Evolutionary conservation across 1,140 invertebrate genomes (phyloP).

Genomic region (Monochamus saltuarius): DNA sequence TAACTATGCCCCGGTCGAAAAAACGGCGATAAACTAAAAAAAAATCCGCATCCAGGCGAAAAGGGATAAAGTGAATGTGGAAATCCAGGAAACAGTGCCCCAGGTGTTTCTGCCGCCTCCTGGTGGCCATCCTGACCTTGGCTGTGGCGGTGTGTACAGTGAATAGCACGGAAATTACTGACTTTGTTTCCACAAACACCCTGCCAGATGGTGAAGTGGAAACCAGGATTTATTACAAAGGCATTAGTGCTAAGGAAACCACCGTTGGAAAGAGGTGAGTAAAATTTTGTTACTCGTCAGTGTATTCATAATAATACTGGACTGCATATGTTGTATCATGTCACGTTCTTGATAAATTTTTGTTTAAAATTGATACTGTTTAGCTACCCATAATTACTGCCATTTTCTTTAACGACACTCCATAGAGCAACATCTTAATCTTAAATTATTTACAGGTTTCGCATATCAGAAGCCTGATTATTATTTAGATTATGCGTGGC

Average conservation of each 20-base stretch:
- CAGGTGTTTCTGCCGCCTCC: slow-evolving; percentile 36
- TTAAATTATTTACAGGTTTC: no score
- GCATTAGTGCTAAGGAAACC: slow-evolving; percentile 65
- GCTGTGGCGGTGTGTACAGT: slow-evolving; percentile 2
- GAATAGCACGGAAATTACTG: slow-evolving; percentile 47
- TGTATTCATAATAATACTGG: no score
- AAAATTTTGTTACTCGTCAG: no score
- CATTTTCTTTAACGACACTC: no score
- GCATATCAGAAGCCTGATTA: no score
- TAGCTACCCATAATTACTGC: no score
- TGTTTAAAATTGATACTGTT: no score
- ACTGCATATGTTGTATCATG: no score
- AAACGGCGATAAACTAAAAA: background rate
- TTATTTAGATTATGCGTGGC: no score
- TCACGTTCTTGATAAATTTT: no score
- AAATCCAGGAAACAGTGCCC: slow-evolving; percentile 25
- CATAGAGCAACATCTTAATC: no score
- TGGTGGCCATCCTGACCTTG: slow-evolving; percentile 29
- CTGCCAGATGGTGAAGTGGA: slow-evolving; percentile 65
- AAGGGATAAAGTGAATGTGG: slow-evolving; percentile 29
- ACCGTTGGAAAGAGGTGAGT: slow-evolving; percentile 58
- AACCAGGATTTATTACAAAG: slow-evolving; percentile 60
- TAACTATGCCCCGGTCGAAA: no score
- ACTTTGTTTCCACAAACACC: slow-evolving; percentile 61
- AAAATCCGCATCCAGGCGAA: background rate